Evolutionary conservation across 2,888 invertebrate genomes (phyloP).

Genomic region (Plutella xylostella): DNA sequence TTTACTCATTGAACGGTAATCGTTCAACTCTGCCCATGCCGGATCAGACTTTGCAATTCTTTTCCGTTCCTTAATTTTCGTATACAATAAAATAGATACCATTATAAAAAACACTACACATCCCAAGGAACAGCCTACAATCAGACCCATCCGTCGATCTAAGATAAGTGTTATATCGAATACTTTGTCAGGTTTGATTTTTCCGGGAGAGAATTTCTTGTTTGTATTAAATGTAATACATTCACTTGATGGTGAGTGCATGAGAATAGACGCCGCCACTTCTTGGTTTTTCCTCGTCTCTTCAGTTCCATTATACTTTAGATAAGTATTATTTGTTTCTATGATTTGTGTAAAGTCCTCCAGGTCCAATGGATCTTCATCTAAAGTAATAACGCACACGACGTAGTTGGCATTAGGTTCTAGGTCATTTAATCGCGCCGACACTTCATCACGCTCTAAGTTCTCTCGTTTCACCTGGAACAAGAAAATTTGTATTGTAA

Average conservation of each 20-base stretch:
- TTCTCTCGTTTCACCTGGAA: constrained; percentile 54
- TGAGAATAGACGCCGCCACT: constrained; percentile 42
- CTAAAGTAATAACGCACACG: constrained; percentile 47
- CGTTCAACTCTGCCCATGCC: constrained; percentile 59
- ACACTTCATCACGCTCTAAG: constrained; percentile 46
- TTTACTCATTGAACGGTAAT: constrained; percentile 60
- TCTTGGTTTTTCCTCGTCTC: constrained; percentile 40
- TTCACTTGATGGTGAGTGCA: constrained; percentile 55
- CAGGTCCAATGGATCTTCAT: constrained; percentile 39
- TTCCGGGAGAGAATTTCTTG: constrained; percentile 33
- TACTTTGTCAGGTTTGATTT: constrained; percentile 37
- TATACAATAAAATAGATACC: constrained; percentile 55
- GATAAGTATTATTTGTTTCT: constrained; percentile 30
- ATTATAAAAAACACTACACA: constrained; percentile 58
- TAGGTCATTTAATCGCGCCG: constrained; percentile 42
- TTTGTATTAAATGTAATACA: constrained; percentile 56
- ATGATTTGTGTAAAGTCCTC: constrained; percentile 26
- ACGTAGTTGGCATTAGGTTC: constrained; percentile 46
- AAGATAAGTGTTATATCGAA: constrained; percentile 43
- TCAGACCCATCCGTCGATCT: constrained; percentile 55
- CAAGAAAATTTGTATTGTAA: constrained; percentile 8
- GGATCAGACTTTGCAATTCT: constrained; percentile 60
- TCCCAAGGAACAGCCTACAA: constrained; percentile 58
- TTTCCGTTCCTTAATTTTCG: constrained; percentile 60
- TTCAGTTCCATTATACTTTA: constrained; percentile 33